Conservation (phyloP, 2,797 vertebrate species). For the Myotis vivesi region DNA sequence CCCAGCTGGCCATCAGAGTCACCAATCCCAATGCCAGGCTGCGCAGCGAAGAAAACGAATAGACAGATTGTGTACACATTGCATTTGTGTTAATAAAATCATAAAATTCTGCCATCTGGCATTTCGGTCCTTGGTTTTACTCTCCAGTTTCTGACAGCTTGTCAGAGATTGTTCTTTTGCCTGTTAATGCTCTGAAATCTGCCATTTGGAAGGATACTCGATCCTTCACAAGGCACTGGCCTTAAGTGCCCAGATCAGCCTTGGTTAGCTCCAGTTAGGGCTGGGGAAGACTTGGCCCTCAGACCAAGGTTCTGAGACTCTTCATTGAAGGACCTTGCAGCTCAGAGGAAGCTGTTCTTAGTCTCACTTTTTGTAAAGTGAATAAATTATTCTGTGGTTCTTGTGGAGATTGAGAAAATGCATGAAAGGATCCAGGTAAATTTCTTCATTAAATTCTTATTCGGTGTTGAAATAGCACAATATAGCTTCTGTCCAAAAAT, state of each 20-base stretch:
- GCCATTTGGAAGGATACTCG: too few species aligned
- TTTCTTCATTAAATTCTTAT: background rate
- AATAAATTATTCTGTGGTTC: background rate
- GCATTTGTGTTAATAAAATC: slow-evolving; percentile 89
- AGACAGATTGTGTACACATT: slow-evolving; percentile 63
- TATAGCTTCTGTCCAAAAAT: background rate
- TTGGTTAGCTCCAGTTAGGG: background rate
- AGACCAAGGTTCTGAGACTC: background rate
- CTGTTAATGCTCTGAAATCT: background rate
- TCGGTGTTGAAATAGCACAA: background rate
- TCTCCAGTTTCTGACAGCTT: background rate
- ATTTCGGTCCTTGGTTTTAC: background rate
- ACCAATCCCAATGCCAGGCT: slow-evolving; percentile 98
- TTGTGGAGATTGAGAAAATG: background rate
- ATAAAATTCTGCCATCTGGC: background rate
- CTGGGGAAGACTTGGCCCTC: background rate
- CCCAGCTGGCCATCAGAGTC: slow-evolving; percentile 97
- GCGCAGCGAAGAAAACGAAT: slow-evolving; percentile 99
- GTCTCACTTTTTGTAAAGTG: background rate
- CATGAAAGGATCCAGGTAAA: background rate
- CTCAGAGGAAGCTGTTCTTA: background rate
- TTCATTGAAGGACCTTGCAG: background rate
- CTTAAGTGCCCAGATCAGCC: background rate
- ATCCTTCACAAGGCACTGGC: background rate
- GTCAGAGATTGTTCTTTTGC: background rate